Conservation (phyloP, 1,140 invertebrate species). For the Pogonus chalceus region DNA sequence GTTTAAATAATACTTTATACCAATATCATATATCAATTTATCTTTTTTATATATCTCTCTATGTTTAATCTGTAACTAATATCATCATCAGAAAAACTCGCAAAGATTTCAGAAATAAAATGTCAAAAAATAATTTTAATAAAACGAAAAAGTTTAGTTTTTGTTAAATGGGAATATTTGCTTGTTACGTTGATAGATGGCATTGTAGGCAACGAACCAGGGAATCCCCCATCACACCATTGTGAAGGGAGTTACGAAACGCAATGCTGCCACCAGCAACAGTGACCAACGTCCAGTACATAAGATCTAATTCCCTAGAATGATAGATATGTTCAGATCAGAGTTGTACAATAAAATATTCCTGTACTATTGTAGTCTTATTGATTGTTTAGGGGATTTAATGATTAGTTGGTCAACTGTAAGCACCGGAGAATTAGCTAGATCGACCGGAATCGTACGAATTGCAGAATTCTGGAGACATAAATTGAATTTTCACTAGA, state of each 20-base stretch:
- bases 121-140: no score
- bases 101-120: no score
- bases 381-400: no score
- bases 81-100: no score
- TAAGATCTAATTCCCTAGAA: constrained; percentile 5
- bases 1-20: no score
- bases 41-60: no score
- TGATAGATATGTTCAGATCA: neutral
- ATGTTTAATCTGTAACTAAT: no score
- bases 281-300: constrained; percentile 1
- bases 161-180: neutral
- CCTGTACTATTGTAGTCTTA: neutral
- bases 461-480: constrained; percentile 6
- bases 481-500: constrained; percentile 3
- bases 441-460: neutral
- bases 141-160: no score
- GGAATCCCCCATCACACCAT: neutral
- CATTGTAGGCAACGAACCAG: neutral
- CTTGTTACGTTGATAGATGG: neutral
- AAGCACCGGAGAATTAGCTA: neutral
- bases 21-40: no score
- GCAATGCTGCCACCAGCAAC: neutral
- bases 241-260: neutral
- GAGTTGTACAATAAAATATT: neutral
- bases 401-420: neutral